These are phyloP conservation scores for Sarcophaga carnaria DNA, from an alignment of 2,888 invertebrate species.

Conservation along the genomic window DNA sequence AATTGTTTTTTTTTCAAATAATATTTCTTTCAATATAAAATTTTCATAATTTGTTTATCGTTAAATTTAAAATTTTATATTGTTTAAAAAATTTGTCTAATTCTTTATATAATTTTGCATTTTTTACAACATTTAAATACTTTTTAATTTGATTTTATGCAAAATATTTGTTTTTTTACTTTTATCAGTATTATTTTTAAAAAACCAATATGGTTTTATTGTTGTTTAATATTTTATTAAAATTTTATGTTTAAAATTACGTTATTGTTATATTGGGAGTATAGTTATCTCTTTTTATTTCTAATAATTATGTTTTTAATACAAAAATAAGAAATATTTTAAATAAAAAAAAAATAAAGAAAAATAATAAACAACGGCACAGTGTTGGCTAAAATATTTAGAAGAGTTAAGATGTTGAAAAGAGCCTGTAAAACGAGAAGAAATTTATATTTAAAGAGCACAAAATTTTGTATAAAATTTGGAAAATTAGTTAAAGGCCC, in stretches of 20 bases:
- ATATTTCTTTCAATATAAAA: constrained; percentile 49
- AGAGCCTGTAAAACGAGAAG: too few relatives aligned
- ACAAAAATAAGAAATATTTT: too few relatives aligned
- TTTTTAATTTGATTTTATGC: constrained; percentile 51
- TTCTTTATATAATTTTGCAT: constrained; percentile 16
- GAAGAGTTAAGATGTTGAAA: too few relatives aligned
- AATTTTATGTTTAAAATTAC: constrained; percentile 32
- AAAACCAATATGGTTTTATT: constrained; percentile 56
- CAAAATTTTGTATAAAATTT: too few relatives aligned
- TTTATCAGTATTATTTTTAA: background rate
- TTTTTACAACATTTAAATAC: constrained; percentile 32
- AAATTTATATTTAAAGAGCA: too few relatives aligned
- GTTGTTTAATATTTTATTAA: background rate
- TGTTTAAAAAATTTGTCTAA: constrained; percentile 63
- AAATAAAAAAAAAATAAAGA: too few relatives aligned
- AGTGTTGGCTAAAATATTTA: too few relatives aligned
- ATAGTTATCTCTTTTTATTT: too few relatives aligned
- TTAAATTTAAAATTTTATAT: constrained; percentile 19
- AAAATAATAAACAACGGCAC: too few relatives aligned
- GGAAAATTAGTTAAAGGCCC: too few relatives aligned
- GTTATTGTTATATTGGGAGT: constrained; percentile 4
- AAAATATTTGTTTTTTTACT: constrained; percentile 27
- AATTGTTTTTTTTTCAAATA: constrained; percentile 1
- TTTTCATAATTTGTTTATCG: constrained; percentile 20
- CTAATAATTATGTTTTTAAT: too few relatives aligned